Conservation (phyloP, 35 echinoderm and acorn worm genomes). For the Acanthaster planci region DNA sequence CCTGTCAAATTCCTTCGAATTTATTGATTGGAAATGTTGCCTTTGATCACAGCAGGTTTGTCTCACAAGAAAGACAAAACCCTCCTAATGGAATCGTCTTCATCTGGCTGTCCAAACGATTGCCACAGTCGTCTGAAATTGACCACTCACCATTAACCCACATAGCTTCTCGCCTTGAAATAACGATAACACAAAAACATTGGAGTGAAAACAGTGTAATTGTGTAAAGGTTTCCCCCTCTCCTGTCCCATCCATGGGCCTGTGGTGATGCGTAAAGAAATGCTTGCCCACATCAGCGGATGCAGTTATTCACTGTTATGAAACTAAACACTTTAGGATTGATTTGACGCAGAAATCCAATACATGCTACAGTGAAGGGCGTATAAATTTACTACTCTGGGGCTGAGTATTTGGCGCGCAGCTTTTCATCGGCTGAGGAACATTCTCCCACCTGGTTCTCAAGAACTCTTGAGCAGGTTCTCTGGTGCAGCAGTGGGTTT, state of each 20-base stretch:
- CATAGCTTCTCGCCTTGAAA: constrained; percentile 2
- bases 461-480: constrained; percentile 12
- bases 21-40: not conserved
- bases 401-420: constrained; percentile 20
- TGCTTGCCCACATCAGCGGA: not conserved
- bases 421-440: constrained; percentile 18
- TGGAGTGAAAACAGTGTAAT: constrained; percentile 25
- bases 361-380: constrained; percentile 32
- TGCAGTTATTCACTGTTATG: constrained; percentile 23
- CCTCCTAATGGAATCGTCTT: constrained; percentile 5
- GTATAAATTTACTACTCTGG: constrained; percentile 31
- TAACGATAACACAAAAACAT: constrained; percentile 11
- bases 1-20: not conserved
- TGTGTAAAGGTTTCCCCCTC: constrained; percentile 14
- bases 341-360: constrained; percentile 28
- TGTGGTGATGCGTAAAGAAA: constrained; percentile 31
- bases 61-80: not conserved
- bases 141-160: constrained; percentile 15
- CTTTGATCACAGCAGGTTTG: not conserved
- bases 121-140: constrained; percentile 28
- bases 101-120: constrained; percentile 12
- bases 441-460: constrained; percentile 26
- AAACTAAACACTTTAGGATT: constrained; percentile 30
- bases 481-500: not conserved
- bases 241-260: not conserved